Evolutionary conservation across 2,113 vertebrate species (phyloP), one percentile per base, ranked within the genome.

Genomic region (Echinops telfairi): DNA sequence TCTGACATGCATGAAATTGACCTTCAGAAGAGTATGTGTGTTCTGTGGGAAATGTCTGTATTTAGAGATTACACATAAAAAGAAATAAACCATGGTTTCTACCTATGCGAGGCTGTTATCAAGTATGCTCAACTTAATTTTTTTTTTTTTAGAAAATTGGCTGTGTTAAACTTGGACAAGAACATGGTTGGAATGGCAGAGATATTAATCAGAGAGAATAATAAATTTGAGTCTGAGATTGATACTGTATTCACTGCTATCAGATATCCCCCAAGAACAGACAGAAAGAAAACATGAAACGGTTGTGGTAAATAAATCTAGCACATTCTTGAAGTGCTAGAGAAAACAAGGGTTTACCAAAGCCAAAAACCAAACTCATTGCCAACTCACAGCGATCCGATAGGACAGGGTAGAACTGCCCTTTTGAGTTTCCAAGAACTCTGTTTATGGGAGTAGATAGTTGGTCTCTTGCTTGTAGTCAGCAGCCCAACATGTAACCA

Each of bases 1-100:
- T 96, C 38, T 96, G 80, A 95, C 81, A 75, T 78, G 86, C 82
- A 84, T 95, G 78, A 92, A 94, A 88, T 94, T 88, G 83, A 90
- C 82, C 83, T 80, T 96, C 90, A 85, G 16, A 95, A 77, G 38
- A 83, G 31, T 71, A 47, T 82, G 82, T 81, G 88, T 82, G 89
- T 94, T 95, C 86, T 85, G 36, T 68, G 81, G 40, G 94, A 93
- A 87, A 86, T 71, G 77, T 29, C 79, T 57, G 4, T 62, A 94
- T 93, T 95, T 94, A 73, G 91, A 95, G 66, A 93, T 73, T 29
- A 31, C 86, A 36, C 31, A 71, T 43, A 88, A 83, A 94, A 95
- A 91, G 83, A 93, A 96, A 80, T 60, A 92, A 91, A 36, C 66
- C 25, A n/a, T 38, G 47, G n/a, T 57, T 93, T 86, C 66, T 92